Percentiles rank a stretch among this genome's conserved stretches.
Conservation (phyloP, 2,797 vertebrate genomes). For the Oreonectes daqikongensis region DNA sequence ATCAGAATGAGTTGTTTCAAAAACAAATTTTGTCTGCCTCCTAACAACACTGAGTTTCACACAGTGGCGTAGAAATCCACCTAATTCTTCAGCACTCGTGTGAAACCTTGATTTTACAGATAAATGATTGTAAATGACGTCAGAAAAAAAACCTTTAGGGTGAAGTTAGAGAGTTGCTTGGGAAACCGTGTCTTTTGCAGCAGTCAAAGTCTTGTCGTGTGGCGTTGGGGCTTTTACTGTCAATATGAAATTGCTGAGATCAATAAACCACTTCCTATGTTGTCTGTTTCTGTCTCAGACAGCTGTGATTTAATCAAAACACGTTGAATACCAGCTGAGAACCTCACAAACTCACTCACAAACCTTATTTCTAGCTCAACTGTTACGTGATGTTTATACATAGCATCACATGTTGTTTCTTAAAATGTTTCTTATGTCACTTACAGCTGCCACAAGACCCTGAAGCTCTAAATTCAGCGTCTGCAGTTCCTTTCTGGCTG, state of each 20-base stretch:
- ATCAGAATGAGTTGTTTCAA: too few species aligned
- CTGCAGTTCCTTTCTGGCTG: constrained; percentile 66
- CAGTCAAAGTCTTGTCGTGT: constrained; percentile 4
- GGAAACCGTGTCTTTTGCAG: constrained; percentile 12
- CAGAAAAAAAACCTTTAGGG: background rate
- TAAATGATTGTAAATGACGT: constrained; percentile 26
- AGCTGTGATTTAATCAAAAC: constrained; percentile 61
- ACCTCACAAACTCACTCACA: background rate
- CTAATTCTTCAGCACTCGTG: background rate
- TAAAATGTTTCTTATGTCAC: constrained; percentile 19
- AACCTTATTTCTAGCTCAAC: background rate
- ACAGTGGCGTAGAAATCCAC: constrained; percentile 38
- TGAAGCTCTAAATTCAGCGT: constrained; percentile 64
- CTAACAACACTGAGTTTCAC: background rate
- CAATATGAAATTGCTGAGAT: constrained; percentile 21
- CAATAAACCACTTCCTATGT: constrained; percentile 59
- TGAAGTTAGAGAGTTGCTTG: background rate
- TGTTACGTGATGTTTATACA: background rate
- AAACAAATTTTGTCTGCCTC: background rate
- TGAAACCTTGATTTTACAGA: background rate
- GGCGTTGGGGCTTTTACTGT: constrained; percentile 26
- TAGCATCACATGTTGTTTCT: background rate
- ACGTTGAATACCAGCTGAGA: constrained; percentile 10
- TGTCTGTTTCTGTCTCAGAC: constrained; percentile 43
- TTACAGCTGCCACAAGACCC: constrained; percentile 61